Conservation (phyloP, 2,888 invertebrate species). For the Coecobrya sp. region DNA sequence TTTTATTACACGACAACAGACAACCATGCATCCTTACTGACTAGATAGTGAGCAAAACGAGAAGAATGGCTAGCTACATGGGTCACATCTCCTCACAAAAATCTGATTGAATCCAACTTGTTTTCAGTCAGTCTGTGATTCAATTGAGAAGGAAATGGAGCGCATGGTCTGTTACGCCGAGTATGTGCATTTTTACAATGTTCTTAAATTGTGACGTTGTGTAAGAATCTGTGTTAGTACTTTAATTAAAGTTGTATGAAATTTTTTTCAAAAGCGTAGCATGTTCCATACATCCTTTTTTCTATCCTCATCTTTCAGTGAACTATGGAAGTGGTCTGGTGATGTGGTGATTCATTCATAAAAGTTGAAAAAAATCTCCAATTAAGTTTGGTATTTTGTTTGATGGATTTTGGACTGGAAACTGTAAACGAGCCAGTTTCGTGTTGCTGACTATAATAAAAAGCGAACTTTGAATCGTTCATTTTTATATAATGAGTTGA, state of each 20-base stretch:
- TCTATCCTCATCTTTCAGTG: not conserved
- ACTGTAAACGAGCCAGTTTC: not conserved
- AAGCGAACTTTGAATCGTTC: too few species aligned
- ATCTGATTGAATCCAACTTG: constrained; percentile 35
- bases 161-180: constrained; percentile 42
- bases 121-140: constrained; percentile 57
- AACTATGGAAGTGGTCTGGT: not conserved
- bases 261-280: too few species aligned
- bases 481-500: too few species aligned
- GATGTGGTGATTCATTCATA: constrained; percentile 44
- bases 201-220: not conserved
- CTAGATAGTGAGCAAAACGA: not conserved
- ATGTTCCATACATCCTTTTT: not conserved
- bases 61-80: not conserved
- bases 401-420: constrained; percentile 3
- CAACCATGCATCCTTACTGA: not conserved
- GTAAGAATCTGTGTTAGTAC: not conserved
- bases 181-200: not conserved
- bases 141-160: constrained; percentile 57
- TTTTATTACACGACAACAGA: too few species aligned
- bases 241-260: not conserved
- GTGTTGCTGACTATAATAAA: not conserved
- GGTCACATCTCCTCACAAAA: not conserved
- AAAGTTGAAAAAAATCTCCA: constrained; percentile 2
- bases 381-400: not conserved